Conservation (phyloP, 2,888 invertebrate species). For the Nesidiocoris tenuis region DNA sequence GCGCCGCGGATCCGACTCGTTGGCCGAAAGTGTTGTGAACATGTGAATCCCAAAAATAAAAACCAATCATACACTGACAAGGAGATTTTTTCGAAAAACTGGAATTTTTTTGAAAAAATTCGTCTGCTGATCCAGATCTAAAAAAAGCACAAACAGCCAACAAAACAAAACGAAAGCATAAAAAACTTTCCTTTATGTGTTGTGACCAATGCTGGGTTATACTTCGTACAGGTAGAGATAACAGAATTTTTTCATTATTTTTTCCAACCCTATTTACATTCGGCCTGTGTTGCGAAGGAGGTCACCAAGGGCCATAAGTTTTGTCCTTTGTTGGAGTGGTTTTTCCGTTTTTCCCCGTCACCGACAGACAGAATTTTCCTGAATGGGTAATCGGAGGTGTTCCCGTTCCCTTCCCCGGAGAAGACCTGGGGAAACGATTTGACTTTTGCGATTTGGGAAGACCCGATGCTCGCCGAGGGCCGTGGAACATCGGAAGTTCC, state of each 20-base stretch:
- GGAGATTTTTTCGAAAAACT: slow-evolving; percentile 27
- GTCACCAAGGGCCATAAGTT: slow-evolving; percentile 20
- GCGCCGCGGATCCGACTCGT: neutral
- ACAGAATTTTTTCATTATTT: slow-evolving; percentile 51
- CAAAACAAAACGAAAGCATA: slow-evolving; percentile 28
- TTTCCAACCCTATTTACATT: slow-evolving; percentile 40
- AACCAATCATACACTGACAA: neutral
- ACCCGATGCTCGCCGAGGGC: neutral
- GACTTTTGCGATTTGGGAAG: neutral
- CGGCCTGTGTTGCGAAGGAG: slow-evolving; percentile 32
- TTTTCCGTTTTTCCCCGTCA: slow-evolving; percentile 18
- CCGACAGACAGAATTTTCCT: slow-evolving; percentile 6
- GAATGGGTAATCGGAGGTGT: slow-evolving; percentile 43
- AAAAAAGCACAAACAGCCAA: neutral
- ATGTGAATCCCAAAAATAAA: slow-evolving; percentile 3
- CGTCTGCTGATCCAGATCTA: neutral
- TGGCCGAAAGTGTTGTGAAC: slow-evolving; percentile 1
- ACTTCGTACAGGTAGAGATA: slow-evolving; percentile 63
- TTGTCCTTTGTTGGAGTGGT: slow-evolving; percentile 31
- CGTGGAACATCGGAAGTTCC: slow-evolving; percentile 32
- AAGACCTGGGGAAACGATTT: slow-evolving; percentile 7
- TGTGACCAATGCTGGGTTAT: slow-evolving; percentile 68
- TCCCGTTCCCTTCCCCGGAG: slow-evolving; percentile 33
- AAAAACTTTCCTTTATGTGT: slow-evolving; percentile 55
- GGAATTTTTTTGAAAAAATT: slow-evolving; percentile 8